These are phyloP conservation scores for Sussaba pulchella DNA, from an alignment of 2,888 invertebrate species.

Conservation along the genomic window DNA sequence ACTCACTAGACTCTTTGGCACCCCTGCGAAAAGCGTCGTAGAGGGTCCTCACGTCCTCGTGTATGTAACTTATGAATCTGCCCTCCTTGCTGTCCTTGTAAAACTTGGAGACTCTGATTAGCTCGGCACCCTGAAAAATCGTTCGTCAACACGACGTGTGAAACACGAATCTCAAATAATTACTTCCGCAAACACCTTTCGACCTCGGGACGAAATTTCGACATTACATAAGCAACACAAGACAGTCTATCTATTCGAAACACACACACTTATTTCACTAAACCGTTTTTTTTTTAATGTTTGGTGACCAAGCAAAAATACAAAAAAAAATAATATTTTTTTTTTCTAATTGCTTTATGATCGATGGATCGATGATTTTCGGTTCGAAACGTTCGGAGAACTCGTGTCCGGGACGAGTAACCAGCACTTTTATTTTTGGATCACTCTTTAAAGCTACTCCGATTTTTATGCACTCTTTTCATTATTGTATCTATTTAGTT, in stretches of 20 bases:
- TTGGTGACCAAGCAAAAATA: no score
- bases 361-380: slow-evolving; percentile 10
- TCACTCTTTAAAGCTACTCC: slow-evolving; percentile 43
- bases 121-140: slow-evolving; percentile 92
- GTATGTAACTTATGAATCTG: slow-evolving; percentile 92
- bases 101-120: slow-evolving; percentile 95
- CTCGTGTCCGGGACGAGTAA: slow-evolving; percentile 56
- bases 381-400: slow-evolving; percentile 30
- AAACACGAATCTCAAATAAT: neutral
- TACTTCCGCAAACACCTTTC: slow-evolving; percentile 3
- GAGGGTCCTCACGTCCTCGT: slow-evolving; percentile 94
- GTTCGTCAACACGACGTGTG: slow-evolving; percentile 55
- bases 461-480: slow-evolving; percentile 22
- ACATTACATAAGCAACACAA: slow-evolving; percentile 45
- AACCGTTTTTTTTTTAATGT: neutral
- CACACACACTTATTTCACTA: neutral
- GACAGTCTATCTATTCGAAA: neutral
- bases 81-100: slow-evolving; percentile 96
- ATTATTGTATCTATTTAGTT: slow-evolving; percentile 29
- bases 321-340: neutral
- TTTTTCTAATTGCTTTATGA: neutral
- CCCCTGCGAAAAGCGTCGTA: slow-evolving; percentile 96
- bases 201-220: slow-evolving; percentile 20
- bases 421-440: slow-evolving; percentile 66
- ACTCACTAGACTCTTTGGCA: slow-evolving; percentile 95